Evolutionary conservation across 2,797 vertebrate genomes (phyloP).

Genomic region (Spinus olivaceus): DNA sequence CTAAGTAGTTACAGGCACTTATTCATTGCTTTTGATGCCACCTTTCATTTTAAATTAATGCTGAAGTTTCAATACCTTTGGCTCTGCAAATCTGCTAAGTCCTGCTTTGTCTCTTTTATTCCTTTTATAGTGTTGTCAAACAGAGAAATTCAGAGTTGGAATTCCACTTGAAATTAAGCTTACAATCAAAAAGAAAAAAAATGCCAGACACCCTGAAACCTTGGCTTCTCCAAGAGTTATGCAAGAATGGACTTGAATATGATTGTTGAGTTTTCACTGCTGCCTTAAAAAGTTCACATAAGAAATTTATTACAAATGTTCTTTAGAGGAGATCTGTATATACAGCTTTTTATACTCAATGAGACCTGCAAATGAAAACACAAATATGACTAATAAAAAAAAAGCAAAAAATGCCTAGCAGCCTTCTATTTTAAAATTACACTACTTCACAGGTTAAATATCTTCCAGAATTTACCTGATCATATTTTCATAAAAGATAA

Average conservation of each 20-base stretch:
- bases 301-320: background rate
- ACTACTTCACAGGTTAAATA: background rate
- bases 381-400: background rate
- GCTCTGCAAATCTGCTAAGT: background rate
- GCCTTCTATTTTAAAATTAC: background rate
- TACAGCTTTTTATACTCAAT: background rate
- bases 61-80: background rate
- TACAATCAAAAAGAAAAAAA: background rate
- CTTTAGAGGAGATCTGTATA: background rate
- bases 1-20: background rate
- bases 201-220: rapidly evolving
- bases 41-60: background rate
- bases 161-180: background rate
- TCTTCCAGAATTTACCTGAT: background rate
- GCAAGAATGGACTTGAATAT: background rate
- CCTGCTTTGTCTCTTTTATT: background rate
- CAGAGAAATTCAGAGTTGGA: background rate
- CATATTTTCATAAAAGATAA: background rate
- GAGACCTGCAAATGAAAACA: background rate
- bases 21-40: background rate
- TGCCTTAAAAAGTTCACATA: background rate
- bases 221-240: background rate
- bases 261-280: background rate
- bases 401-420: rapidly evolving
- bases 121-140: background rate